Base-by-base conservation (phyloP, 2,888 invertebrate genomes). In the Anaspis maculata region DNA sequence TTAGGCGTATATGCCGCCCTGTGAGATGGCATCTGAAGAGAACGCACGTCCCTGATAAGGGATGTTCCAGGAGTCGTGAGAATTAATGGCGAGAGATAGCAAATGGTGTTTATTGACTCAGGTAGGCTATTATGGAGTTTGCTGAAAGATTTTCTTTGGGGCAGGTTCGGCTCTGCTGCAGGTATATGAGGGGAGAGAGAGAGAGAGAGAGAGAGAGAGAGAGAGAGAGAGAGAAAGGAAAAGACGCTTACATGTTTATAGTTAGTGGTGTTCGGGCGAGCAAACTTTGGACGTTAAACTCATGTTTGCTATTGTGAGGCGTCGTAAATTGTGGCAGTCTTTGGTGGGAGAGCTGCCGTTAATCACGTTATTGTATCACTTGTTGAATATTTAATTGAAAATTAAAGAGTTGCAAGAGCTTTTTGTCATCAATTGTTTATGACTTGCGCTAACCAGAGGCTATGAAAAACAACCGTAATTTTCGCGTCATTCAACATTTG, bases 101-200 rank as follows among this genome's bases (percentile, higher is more conserved):
- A 34, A 31, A 34, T 26, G 25, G 26, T 34, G 24, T 38, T 38
- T 38, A 38, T 38, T 38, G 38, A 38, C 34, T 38, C 34, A 38
- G 34, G 38, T 38, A 34, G 23, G 30, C 38, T 38, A 38, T 38
- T 38, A 38, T 29, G 25, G 38, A 38, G 31, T 38, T 38, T 38
- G 34, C 34, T 34, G 25, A 25, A 31, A 34, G 34, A 34, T 38
- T 38, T 30, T 27, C 5, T 19, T 19, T 19, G 5, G 5, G 19
- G 5, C 19, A 19, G 19, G 5, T 5, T 9, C 19, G 19, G 5
- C 19, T 5, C 19, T 9, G 19, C 19, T n/a, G n/a, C n/a, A n/a
- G n/a, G n/a, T n/a, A n/a, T n/a, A n/a, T n/a, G n/a, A n/a, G n/a
- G n/a, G n/a, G n/a, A n/a, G n/a, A n/a, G n/a, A n/a, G n/a, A n/a